Evolutionary conservation across 2,797 vertebrate genomes (phyloP).

Genomic region (Zenarchopterus dispar): DNA sequence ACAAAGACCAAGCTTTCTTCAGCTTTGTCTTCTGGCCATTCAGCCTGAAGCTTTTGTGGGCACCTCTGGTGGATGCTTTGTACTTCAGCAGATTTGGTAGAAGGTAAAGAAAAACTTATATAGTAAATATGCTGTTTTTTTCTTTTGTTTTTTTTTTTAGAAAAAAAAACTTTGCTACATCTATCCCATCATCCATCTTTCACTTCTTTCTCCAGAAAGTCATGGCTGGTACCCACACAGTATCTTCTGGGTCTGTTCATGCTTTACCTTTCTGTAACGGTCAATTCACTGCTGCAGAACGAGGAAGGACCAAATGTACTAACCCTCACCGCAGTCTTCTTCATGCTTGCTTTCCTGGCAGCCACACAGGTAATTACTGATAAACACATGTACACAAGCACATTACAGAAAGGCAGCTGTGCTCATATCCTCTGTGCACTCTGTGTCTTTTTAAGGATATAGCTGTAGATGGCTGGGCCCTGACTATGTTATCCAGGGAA

Average conservation of each 20-base stretch:
- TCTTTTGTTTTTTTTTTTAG: too few relatives aligned
- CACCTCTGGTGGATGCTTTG: constrained; percentile 93
- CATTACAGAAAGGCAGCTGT: neutral
- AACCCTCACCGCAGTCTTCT: constrained; percentile 91
- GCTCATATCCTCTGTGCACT: neutral
- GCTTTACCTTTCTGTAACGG: constrained; percentile 89
- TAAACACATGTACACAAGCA: neutral
- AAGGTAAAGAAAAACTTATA: constrained; percentile 68
- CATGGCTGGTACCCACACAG: constrained; percentile 98
- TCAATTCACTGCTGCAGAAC: constrained; percentile 86
- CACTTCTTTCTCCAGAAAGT: constrained; percentile 80
- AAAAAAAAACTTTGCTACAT: too few relatives aligned
- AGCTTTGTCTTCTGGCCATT: constrained; percentile 99
- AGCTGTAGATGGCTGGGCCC: constrained; percentile 97
- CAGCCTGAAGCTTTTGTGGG: constrained; percentile 97
- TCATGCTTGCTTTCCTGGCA: constrained; percentile 95
- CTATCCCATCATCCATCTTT: neutral
- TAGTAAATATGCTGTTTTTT: neutral
- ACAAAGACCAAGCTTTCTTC: constrained; percentile 96
- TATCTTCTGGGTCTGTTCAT: constrained; percentile 95
- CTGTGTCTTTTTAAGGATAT: constrained; percentile 84
- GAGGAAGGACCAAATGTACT: constrained; percentile 85
- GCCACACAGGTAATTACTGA: constrained; percentile 85
- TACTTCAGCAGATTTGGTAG: constrained; percentile 91
- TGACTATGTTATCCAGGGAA: constrained; percentile 96